Base-by-base conservation (phyloP, 2,888 invertebrate genomes). In the Pseudococcus longispinus region DNA sequence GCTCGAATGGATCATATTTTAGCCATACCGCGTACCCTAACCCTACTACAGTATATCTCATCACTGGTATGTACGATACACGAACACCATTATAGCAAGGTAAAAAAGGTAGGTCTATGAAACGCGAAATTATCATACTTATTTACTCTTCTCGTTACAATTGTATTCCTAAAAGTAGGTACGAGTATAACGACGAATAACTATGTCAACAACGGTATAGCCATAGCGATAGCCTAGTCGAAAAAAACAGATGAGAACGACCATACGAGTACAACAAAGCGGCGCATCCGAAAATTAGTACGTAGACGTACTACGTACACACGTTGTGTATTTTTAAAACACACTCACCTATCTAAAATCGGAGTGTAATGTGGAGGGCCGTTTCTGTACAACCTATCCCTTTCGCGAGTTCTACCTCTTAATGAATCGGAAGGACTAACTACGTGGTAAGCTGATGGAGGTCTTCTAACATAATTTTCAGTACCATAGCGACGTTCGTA, bases 371-470 rank as follows among this genome's bases (percentile, higher is more conserved):
- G 74, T 42, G 83, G 20, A 86, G 91, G 91, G 83, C 91, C 92
- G 90, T 91, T 91, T 88, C 92, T 90, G 89, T 91, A 92, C 88
- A 90, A 90, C 88, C 92, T 90, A 88, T 92, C 92, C 88, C 92
- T 90, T 88, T 74, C 87, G 83, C 83, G 83, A 42, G 91, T 90
- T 85, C 91, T 90, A 80, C 91, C 91, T 88, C 91, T 89, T 89
- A 90, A 90, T 89, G 90, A 89, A 88, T 91, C 89, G 37, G 89
- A 88, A 55, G 89, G 89, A 77, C 88, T 87, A 85, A 89, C 89
- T 89, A 90, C 87, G 88, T 88, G 88, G 89, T 89, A 87, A 88
- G 89, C 89, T 89, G 89, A 89, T 89, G 88, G 89, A 90, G 89
- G 90, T 90, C 89, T 89, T 89, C 88, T 83, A 74, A 83, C 87